Base-by-base conservation (phyloP, 2,113 vertebrate species). In the Accipiter cooperii region DNA sequence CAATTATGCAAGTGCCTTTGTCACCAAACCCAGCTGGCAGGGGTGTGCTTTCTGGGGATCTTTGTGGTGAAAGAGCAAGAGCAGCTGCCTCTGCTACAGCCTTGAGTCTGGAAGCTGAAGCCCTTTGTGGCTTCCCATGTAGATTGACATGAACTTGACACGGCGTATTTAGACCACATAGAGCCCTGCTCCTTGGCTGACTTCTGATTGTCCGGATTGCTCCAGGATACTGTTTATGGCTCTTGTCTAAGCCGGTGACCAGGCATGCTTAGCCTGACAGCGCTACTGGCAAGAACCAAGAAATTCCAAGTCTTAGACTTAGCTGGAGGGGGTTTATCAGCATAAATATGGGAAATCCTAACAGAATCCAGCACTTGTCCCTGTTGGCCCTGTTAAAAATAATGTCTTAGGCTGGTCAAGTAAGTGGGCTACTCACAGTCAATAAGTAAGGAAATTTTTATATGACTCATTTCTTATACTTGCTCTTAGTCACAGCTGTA, bases 401-500 rank as follows among this genome's bases (percentile, higher is more conserved):
- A 46, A 65, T 22, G 49, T 77, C 76, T 80, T 84, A 88, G 68
- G n/a, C 81, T 94, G 58, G 77, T 82, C 0, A 0, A 95, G 33
- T 83, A 95, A 91, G 57, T 79, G 68, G 46, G 42, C 58, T 88
- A 49, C 85, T 93, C 91, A 79, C 51, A 73, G 70, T 90, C 61
- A 58, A 22, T 94, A 83, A 46, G 47, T 51, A 42, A 89, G 74
- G 77, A 87, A 82, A 64, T 90, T 51, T 69, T 92, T 64, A 71
- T 89, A 28, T 68, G 84, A 91, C 68, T 93, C 54, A 91, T 51
- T 88, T 95, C 42, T 96, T 94, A 88, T 49, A 44, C 82, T 92
- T 75, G n/a, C 21, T 81, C 17, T 93, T 87, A 93, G 63, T 89
- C 71, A 89, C 40, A 92, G 84, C 33, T 69, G 26, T 75, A 55